phyloP scores from a whole-genome alignment of 2,888 invertebrate genomes.

The Atethmia centrago region DNA sequence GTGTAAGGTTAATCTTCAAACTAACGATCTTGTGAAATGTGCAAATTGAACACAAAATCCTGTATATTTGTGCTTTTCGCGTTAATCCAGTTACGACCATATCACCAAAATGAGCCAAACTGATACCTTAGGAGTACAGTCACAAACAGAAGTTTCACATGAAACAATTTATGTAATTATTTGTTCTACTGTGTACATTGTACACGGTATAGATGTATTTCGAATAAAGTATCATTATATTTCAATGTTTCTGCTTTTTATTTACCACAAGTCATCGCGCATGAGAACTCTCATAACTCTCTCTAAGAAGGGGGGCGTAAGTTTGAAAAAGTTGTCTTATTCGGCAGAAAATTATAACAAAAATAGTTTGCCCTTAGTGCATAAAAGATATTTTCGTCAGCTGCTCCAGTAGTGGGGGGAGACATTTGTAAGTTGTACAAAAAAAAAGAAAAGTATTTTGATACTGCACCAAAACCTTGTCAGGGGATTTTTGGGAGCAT shows the following conservation, averaged over 20 bases:
- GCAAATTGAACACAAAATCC: background rate
- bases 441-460: too few species aligned
- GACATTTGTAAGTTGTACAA: too few species aligned
- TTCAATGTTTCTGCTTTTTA: conserved; percentile 32
- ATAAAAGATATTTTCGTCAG: too few species aligned
- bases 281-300: background rate
- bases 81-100: conserved; percentile 1
- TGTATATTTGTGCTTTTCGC: background rate
- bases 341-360: too few species aligned
- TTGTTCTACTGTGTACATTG: conserved; percentile 42
- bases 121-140: conserved; percentile 19
- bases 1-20: background rate
- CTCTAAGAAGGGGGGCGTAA: background rate
- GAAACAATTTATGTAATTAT: conserved; percentile 31
- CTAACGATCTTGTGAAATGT: background rate
- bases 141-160: conserved; percentile 11
- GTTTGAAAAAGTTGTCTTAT: too few species aligned
- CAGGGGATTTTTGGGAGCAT: too few species aligned
- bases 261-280: background rate
- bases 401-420: too few species aligned
- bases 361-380: too few species aligned
- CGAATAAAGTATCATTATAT: conserved; percentile 64
- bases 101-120: background rate
- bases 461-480: too few species aligned
- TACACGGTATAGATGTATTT: conserved; percentile 47